phyloP scores from a whole-genome alignment of 2,113 vertebrate species.

The Nymphicus hollandicus region DNA sequence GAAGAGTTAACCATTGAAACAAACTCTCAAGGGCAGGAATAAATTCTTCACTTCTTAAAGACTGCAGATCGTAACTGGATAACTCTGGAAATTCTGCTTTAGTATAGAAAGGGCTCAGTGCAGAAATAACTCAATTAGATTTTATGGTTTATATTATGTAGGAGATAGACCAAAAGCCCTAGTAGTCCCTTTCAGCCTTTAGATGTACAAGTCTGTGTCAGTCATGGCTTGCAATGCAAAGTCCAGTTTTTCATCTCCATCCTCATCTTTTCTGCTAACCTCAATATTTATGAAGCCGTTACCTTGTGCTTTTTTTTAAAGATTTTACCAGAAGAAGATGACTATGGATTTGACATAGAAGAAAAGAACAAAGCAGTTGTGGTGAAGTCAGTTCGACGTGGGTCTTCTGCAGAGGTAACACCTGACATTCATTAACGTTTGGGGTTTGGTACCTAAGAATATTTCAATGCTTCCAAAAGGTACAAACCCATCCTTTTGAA shows the following conservation, averaged over 20 bases:
- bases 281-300: not conserved
- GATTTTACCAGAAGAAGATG: slow-evolving; percentile 94
- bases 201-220: not conserved
- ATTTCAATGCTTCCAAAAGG: not conserved
- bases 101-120: not conserved
- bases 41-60: not conserved
- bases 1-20: not conserved
- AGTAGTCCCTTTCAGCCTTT: not conserved
- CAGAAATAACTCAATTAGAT: not conserved
- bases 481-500: not conserved
- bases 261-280: not conserved
- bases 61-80: not conserved
- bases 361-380: slow-evolving; percentile 94
- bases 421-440: not conserved
- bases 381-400: slow-evolving; percentile 90
- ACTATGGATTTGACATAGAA: slow-evolving; percentile 96
- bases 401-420: slow-evolving; percentile 92
- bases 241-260: not conserved
- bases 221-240: not conserved
- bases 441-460: not conserved
- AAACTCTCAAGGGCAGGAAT: not conserved
- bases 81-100: not conserved
- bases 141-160: not conserved
- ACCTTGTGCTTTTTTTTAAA: slow-evolving; percentile 37
- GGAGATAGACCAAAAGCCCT: not conserved